A percentile compares a stretch with the other conserved stretches of the same genome.
Conservation (phyloP, 2,113 vertebrate species). For the Oplegnathus fasciatus region DNA sequence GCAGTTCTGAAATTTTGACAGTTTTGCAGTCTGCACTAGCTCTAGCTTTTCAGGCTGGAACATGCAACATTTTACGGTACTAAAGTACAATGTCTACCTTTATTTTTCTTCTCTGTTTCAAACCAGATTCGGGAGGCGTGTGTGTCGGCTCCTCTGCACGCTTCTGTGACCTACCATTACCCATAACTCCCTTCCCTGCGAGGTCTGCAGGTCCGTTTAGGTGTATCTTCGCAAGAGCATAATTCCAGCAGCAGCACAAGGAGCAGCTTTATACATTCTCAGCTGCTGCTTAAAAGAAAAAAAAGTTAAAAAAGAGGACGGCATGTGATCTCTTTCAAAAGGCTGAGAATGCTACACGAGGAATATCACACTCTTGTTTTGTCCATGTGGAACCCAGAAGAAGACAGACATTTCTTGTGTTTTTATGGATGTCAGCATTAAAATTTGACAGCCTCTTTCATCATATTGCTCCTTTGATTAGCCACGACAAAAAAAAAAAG, state of each 20-base stretch:
- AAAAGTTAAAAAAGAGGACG: not conserved
- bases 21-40: not conserved
- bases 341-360: not conserved
- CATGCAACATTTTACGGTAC: not conserved
- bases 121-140: not conserved
- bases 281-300: not conserved
- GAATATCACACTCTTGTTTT: slow-evolving; percentile 10
- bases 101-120: not conserved
- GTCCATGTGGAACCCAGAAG: not conserved
- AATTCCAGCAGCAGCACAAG: not conserved
- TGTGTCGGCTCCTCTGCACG: too few species aligned
- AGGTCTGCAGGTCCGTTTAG: not conserved
- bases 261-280: not conserved
- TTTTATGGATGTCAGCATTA: slow-evolving; percentile 30
- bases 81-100: not conserved
- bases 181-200: not conserved
- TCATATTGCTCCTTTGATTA: slow-evolving; percentile 45
- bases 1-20: not conserved
- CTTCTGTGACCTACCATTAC: not conserved
- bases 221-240: not conserved
- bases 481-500: not conserved
- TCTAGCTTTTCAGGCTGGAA: not conserved
- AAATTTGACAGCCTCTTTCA: slow-evolving; percentile 40
- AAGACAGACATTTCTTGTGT: slow-evolving; percentile 7
- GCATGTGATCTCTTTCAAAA: slow-evolving; percentile 15